These are phyloP conservation scores for Eptesicus fuscus DNA, from an alignment of 2,113 vertebrate genomes.

Conservation along the genomic window DNA sequence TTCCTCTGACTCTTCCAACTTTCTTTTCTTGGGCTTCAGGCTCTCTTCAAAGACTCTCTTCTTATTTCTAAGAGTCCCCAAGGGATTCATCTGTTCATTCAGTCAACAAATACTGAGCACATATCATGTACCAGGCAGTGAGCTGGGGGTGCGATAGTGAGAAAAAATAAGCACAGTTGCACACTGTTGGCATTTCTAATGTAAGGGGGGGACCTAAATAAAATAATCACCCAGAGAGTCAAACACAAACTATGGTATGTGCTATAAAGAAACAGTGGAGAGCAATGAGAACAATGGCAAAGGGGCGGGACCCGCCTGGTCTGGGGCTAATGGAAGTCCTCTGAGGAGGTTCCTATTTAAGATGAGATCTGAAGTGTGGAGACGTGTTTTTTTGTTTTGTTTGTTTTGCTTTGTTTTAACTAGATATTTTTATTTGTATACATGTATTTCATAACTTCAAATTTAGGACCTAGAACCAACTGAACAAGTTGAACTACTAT, in stretches of 20 bases:
- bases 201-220: background rate
- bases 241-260: background rate
- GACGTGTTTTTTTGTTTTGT: background rate
- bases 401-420: background rate
- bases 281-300: background rate
- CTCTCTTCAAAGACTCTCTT: background rate
- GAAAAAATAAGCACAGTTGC: background rate
- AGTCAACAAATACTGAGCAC: background rate
- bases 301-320: background rate
- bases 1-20: background rate
- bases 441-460: conserved; percentile 31
- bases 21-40: background rate
- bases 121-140: background rate
- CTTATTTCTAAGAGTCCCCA: background rate
- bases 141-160: background rate
- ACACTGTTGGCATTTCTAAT: background rate
- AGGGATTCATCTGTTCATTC: background rate
- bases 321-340: background rate
- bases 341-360: background rate
- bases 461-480: conserved; percentile 37
- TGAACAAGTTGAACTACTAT: conserved; percentile 2
- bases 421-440: conserved; percentile 50
- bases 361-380: background rate
- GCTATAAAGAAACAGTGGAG: background rate
- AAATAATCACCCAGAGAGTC: background rate